Evolutionary conservation across 1,140 invertebrate genomes (phyloP).

Genomic region (Lethocerus indicus): DNA sequence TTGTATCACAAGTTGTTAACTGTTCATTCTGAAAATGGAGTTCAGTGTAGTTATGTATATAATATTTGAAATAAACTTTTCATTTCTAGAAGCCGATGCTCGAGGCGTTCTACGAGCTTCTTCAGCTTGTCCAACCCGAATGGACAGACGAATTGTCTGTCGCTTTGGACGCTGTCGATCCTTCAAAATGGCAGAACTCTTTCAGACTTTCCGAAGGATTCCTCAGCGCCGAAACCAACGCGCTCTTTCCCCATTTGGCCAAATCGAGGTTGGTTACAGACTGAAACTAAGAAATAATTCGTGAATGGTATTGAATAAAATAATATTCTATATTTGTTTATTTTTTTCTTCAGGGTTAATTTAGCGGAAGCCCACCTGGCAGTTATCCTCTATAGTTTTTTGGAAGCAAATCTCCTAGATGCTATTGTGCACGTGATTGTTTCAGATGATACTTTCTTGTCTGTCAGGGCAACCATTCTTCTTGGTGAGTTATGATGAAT

Average conservation of each 20-base stretch:
- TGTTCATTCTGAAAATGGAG: neutral
- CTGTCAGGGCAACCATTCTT: slow-evolving; percentile 75
- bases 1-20: neutral
- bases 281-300: neutral
- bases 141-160: slow-evolving; percentile 84
- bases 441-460: slow-evolving; percentile 71
- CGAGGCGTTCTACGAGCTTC: slow-evolving; percentile 77
- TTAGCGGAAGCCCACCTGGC: slow-evolving; percentile 80
- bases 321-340: neutral
- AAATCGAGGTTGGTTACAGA: slow-evolving; percentile 31
- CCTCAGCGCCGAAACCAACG: slow-evolving; percentile 71
- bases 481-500: slow-evolving; percentile 35
- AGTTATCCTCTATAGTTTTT: slow-evolving; percentile 71
- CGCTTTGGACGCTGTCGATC: slow-evolving; percentile 72
- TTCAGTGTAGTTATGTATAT: neutral
- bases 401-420: slow-evolving; percentile 70
- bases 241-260: slow-evolving; percentile 62
- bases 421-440: slow-evolving; percentile 84
- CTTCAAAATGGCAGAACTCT: slow-evolving; percentile 49
- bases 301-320: neutral
- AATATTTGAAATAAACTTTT: slow-evolving; percentile 5
- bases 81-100: slow-evolving; percentile 63
- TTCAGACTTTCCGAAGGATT: slow-evolving; percentile 87
- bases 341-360: slow-evolving; percentile 49
- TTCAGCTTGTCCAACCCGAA: slow-evolving; percentile 64